phyloP scores from a whole-genome alignment of 2,888 invertebrate species.

The Drosophila flavopinicola region DNA sequence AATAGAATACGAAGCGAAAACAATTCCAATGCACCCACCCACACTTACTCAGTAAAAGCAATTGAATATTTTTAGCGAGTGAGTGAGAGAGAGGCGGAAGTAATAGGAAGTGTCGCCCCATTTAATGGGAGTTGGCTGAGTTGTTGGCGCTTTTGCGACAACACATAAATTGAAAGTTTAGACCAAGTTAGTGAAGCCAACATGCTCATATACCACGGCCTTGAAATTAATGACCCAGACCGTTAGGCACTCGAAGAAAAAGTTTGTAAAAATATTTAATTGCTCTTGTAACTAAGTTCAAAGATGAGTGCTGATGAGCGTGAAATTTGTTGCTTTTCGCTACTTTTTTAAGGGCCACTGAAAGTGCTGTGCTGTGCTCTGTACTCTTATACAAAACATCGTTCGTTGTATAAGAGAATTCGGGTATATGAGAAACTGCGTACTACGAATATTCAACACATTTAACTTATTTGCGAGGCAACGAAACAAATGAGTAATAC shows the following conservation, averaged over 20 bases:
- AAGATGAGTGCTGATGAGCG: conserved; percentile 2
- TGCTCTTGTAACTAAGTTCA: conserved; percentile 32
- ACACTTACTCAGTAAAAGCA: conserved; percentile 26
- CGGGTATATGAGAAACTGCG: no score
- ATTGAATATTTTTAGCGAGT: conserved; percentile 66
- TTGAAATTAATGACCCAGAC: conserved; percentile 57
- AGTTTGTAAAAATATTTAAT: conserved; percentile 52
- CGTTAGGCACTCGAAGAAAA: conserved; percentile 43
- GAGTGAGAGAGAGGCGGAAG: conserved; percentile 38
- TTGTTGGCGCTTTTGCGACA: conserved; percentile 28
- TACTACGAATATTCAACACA: no score
- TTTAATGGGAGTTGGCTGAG: conserved; percentile 19
- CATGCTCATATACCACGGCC: conserved; percentile 43
- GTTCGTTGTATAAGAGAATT: conserved; percentile 21
- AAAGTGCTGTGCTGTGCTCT: background rate
- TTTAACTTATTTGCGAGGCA: no score
- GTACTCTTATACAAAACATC: conserved; percentile 25
- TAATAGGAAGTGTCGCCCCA: conserved; percentile 26
- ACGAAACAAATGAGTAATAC: background rate
- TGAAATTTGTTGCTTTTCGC: conserved; percentile 26
- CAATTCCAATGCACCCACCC: no score
- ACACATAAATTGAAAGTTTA: conserved; percentile 48
- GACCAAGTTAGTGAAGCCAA: conserved; percentile 25
- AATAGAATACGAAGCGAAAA: background rate
- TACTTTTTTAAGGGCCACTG: background rate